Percentiles rank a stretch among this genome's conserved stretches.
These are phyloP conservation scores for Platyscapa corneri DNA, from an alignment of 1,140 invertebrate genomes.

Conservation along the genomic window DNA sequence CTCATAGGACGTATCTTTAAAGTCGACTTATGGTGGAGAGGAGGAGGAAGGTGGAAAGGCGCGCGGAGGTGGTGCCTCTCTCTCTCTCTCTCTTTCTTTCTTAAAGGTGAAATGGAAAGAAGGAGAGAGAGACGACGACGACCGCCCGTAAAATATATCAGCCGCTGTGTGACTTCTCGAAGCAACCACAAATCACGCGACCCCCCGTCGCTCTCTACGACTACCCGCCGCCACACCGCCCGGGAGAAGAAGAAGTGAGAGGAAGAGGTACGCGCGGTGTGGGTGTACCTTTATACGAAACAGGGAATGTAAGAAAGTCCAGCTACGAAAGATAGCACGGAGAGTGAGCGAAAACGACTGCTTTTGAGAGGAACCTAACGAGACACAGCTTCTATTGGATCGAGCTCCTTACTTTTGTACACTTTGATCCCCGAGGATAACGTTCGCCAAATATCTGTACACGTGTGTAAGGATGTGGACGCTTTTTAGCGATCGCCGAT, in stretches of 20 bases:
- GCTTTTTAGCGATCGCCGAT: neutral
- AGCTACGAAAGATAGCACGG: neutral
- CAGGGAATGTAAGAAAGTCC: neutral
- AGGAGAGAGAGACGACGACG: constrained; percentile 52
- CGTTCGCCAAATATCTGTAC: neutral
- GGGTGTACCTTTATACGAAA: constrained; percentile 12
- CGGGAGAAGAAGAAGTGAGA: constrained; percentile 18
- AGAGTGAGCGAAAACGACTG: neutral
- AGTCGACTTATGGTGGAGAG: constrained; percentile 59
- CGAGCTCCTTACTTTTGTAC: neutral
- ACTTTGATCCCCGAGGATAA: neutral
- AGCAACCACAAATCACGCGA: constrained; percentile 74
- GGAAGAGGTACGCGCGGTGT: constrained; percentile 9
- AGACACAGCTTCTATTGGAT: neutral
- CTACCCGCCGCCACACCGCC: constrained; percentile 51
- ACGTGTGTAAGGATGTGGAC: neutral
- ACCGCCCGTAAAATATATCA: constrained; percentile 75
- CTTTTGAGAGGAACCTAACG: neutral
- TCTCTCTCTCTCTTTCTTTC: constrained; percentile 19
- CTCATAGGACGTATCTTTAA: constrained; percentile 55
- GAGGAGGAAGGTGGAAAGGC: constrained; percentile 51
- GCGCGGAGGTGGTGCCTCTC: constrained; percentile 55
- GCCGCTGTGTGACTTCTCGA: constrained; percentile 74
- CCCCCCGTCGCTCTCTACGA: constrained; percentile 66
- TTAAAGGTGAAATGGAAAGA: constrained; percentile 8